phyloP scores from a whole-genome alignment of 2,113 vertebrate genomes.

The Columbina picui region DNA sequence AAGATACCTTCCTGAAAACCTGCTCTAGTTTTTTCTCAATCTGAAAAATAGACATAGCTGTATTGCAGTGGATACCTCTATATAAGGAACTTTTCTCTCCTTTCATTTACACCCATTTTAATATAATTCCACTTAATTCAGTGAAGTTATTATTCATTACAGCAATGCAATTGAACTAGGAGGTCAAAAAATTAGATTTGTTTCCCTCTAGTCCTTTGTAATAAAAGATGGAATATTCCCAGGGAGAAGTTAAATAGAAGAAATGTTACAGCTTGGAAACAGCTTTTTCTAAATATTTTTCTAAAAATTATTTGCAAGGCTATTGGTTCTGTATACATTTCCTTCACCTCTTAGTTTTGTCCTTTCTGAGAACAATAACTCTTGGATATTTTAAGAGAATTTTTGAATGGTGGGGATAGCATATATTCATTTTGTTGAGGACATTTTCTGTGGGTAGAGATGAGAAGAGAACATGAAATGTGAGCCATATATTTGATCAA shows the following conservation, averaged over 20 bases:
- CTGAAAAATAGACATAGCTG: slow-evolving; percentile 4
- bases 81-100: not conserved
- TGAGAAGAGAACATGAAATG: not conserved
- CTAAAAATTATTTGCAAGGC: not conserved
- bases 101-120: not conserved
- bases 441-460: not conserved
- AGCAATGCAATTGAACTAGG: not conserved
- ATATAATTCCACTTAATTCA: not conserved
- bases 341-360: not conserved
- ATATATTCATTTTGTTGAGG: not conserved
- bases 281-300: not conserved
- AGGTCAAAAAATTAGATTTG: not conserved
- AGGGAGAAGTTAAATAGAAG: not conserved
- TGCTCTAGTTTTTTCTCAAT: slow-evolving; percentile 3
- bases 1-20: not conserved
- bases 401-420: not conserved
- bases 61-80: not conserved
- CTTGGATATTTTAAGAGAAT: not conserved
- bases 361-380: not conserved
- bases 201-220: not conserved
- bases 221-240: not conserved
- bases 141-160: not conserved
- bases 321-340: not conserved
- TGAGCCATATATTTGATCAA: not conserved
- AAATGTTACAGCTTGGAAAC: not conserved